Base-by-base conservation (phyloP, 2,888 invertebrate species). In the Troides aeacus region DNA sequence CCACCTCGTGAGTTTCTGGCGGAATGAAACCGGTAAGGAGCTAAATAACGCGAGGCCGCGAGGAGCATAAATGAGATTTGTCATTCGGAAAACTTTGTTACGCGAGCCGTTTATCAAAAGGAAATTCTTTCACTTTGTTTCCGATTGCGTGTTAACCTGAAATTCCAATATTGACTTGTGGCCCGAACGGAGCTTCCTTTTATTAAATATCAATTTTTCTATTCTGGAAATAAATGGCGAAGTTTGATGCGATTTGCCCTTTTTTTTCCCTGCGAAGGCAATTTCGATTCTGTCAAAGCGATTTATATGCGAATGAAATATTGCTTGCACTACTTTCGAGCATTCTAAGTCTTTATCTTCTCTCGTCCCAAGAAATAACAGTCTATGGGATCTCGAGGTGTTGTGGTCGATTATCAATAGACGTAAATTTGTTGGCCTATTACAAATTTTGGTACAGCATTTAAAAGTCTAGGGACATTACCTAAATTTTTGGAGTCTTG, bases 121-220 rank as follows among this genome's bases (percentile, higher is more conserved):
- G 69, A 70, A 70, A 70, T 70, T 66, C 66, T 39, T 62, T 50
- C 69, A 58, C 50, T 62, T 65, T 62, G 69, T 62, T 66, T 66
- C 66, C 69, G 65, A 66, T 70, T 70, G 69, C 69, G 69, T 70
- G 69, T 70, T 70, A 66, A 66, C 69, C 66, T 70, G 69, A 66
- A 66, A 66, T 62, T 70, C 69, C 65, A 66, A 70, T 70, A 66
- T 70, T 70, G 69, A 70, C 69, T 70, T 66, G 58, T 59, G 69
- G 62, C 65, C 62, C 30, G 23, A 36, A 58, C 59, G 36, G 6
- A 21, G 63, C n/a, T 53, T 30, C 50, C 39, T 64, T 68, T 46
- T 68, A 68, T 68, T 63, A 36, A 64, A 64, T 62, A 66, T 66
- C 59, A 66, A 66, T 66, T 60, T 66, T 66, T 66, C 18, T 15